Evolutionary conservation across 2,797 vertebrate species (phyloP).

Genomic region (Buphagus erythrorhynchus): DNA sequence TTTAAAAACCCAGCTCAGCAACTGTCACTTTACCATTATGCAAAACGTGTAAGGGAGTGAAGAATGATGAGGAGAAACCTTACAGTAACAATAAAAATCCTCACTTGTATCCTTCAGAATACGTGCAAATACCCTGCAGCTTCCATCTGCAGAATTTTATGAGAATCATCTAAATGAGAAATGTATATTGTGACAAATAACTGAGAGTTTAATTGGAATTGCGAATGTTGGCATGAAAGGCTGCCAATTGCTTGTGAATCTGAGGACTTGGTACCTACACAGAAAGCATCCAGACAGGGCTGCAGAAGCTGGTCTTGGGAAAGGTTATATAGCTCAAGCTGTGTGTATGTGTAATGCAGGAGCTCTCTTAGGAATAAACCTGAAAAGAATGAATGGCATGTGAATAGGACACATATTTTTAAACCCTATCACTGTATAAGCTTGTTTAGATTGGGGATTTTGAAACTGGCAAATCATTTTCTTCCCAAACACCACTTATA

Average conservation of each 20-base stretch:
- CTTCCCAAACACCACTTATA: not conserved
- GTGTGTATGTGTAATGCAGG: not conserved
- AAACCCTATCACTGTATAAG: not conserved
- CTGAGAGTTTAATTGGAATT: not conserved
- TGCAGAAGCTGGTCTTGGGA: not conserved
- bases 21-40: not conserved
- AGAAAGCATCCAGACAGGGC: not conserved
- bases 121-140: not conserved
- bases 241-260: not conserved
- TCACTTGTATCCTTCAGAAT: not conserved
- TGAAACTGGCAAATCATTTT: not conserved
- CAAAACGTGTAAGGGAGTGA: not conserved
- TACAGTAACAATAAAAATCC: not conserved
- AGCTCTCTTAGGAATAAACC: not conserved
- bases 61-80: not conserved
- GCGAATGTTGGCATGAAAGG: not conserved
- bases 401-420: not conserved
- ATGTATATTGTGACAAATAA: not conserved
- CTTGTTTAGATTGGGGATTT: not conserved
- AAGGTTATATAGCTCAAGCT: not conserved
- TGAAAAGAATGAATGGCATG: not conserved
- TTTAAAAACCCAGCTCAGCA: constrained; percentile 23
- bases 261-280: not conserved
- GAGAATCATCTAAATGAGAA: constrained; percentile 11
- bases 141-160: not conserved